Evolutionary conservation across 1,140 invertebrate genomes (phyloP).

Genomic region (Chironomus tepperi): DNA sequence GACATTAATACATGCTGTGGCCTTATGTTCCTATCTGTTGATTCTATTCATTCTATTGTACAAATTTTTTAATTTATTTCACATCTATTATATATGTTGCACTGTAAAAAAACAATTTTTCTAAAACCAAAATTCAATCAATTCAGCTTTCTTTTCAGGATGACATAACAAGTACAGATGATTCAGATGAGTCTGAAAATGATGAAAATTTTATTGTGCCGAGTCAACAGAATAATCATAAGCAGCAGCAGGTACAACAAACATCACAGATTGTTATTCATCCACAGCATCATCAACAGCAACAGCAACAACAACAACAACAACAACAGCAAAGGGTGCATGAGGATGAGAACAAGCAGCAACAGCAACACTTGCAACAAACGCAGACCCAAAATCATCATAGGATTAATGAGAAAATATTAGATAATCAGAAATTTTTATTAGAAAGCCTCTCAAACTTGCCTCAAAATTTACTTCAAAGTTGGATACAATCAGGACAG

Average conservation of each 20-base stretch:
- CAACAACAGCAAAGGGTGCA: not conserved
- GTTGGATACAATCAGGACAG: not conserved
- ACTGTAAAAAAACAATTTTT: not conserved
- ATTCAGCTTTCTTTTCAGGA: slow-evolving; percentile 18
- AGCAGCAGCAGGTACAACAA: not conserved
- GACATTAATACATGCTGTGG: not conserved
- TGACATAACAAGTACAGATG: slow-evolving; percentile 15
- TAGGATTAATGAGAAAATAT: slow-evolving; percentile 5
- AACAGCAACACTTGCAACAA: not conserved
- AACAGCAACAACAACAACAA: not conserved
- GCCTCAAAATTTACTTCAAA: slow-evolving; percentile 11
- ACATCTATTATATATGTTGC: too few relatives aligned
- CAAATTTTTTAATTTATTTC: too few relatives aligned
- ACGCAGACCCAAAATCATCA: not conserved
- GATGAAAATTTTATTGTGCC: slow-evolving; percentile 16
- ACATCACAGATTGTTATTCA: not conserved
- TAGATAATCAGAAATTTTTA: slow-evolving; percentile 16
- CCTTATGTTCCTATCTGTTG: not conserved
- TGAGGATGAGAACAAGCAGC: not conserved
- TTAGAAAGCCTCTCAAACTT: slow-evolving; percentile 11
- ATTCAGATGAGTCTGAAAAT: slow-evolving; percentile 11
- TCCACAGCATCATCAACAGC: too few relatives aligned
- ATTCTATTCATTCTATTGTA: not conserved
- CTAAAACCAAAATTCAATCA: not conserved
- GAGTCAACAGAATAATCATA: not conserved